Conservation (phyloP, 2,113 vertebrate species). For the Aviceda subcristata region DNA sequence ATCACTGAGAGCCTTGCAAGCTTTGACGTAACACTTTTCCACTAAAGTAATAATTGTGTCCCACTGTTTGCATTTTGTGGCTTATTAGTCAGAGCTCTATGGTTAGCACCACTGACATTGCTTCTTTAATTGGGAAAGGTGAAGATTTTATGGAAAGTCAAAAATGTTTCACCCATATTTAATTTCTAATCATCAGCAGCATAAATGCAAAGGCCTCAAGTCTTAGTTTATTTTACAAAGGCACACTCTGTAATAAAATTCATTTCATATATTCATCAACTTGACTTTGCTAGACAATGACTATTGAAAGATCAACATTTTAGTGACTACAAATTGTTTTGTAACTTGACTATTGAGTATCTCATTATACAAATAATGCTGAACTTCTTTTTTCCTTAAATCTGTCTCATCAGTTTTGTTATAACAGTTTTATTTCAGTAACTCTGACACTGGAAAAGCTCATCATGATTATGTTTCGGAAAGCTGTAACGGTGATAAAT, state of each 20-base stretch:
- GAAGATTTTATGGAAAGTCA: neutral
- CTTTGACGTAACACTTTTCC: neutral
- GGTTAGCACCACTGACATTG: neutral
- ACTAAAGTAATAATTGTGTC: neutral
- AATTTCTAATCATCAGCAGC: neutral
- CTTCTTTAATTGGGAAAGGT: neutral
- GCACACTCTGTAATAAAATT: neutral
- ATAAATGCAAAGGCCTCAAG: neutral
- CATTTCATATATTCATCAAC: neutral
- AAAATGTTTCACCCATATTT: neutral
- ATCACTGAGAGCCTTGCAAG: neutral
- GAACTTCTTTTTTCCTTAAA: neutral
- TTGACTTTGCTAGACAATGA: neutral
- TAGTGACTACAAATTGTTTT: neutral
- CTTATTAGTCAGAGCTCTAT: neutral
- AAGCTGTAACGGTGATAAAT: conserved; percentile 19
- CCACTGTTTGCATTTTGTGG: neutral
- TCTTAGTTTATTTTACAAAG: neutral
- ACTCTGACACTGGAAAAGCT: neutral
- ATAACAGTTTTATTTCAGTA: conserved; percentile 18
- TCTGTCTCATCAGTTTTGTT: neutral
- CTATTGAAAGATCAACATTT: neutral
- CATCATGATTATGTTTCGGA: neutral
- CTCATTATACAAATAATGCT: neutral
- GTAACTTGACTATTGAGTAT: neutral